phyloP scores from a whole-genome alignment of 2,888 invertebrate genomes.

The Eupithecia exiguata region DNA sequence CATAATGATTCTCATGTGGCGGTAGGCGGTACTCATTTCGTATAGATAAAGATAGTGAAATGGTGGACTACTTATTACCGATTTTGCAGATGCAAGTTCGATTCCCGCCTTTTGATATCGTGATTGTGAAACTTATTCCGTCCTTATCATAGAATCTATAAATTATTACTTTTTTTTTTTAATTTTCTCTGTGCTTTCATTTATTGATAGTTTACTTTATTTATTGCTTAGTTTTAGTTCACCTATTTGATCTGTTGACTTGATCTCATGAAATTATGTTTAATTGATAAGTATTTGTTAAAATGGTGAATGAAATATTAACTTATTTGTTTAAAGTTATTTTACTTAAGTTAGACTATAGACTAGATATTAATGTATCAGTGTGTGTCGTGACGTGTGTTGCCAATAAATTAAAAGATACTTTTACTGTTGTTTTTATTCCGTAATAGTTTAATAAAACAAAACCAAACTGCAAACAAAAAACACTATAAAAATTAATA shows the following conservation, averaged over 20 bases:
- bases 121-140: neutral
- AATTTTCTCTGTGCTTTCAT: neutral
- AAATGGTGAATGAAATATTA: neutral
- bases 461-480: slow-evolving; percentile 45
- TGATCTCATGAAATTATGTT: slow-evolving; percentile 6
- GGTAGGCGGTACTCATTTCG: no score
- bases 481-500: slow-evolving; percentile 53
- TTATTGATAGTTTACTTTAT: neutral
- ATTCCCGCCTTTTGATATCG: neutral
- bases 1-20: no score
- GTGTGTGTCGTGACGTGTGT: slow-evolving; percentile 32
- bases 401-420: slow-evolving; percentile 38
- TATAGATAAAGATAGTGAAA: no score
- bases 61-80: neutral
- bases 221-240: slow-evolving; percentile 1
- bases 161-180: neutral
- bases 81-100: neutral
- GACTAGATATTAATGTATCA: slow-evolving; percentile 8
- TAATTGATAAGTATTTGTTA: neutral
- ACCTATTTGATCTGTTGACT: neutral
- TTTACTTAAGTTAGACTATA: neutral
- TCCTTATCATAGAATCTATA: neutral
- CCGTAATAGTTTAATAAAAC: slow-evolving; percentile 33
- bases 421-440: slow-evolving; percentile 14
- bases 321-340: slow-evolving; percentile 1